Evolutionary conservation across 2,113 vertebrate species (phyloP), one percentile per base, ranked within the genome.

Genomic region (Muntiacus muntjak): DNA sequence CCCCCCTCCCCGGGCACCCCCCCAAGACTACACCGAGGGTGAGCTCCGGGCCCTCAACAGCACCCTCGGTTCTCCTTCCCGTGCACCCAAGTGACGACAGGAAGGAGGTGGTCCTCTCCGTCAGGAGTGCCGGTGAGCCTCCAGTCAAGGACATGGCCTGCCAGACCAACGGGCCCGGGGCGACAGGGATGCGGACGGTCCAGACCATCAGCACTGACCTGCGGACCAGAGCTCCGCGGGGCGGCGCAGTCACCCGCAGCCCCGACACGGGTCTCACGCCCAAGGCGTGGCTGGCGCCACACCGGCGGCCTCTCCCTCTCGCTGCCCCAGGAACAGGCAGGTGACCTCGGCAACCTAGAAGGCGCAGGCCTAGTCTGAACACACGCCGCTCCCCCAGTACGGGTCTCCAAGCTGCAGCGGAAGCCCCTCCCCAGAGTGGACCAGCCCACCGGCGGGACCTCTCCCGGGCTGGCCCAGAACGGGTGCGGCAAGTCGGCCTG

Each of bases 221-320:
- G 36, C 10, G 11, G 11, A 12, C 36, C 5, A 2, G 13, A 74
- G 71, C 71, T 36, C 36, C 21, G 21, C 21, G 2, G 1, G 19
- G n/a, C 10, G 21, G 67, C n/a, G 67, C n/a, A 23, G n/a, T 23
- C 36, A 74, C 67, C 67, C 17, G 10, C n/a, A 12, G 36, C 71
- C 71, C 21, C 21, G 21, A 43, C 6, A 25, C 10, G 0, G 36
- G 71, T 26, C 71, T 74, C 36, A 4, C 1, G 2, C 36, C 10
- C 71, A 7, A 14, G 71, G 36, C 21, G 2, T 26, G 71, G 21
- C 36, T 14, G 71, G 21, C 21, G 21, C 71, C 71, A 43, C 67
- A 25, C 71, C 3, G 3, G 71, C 36, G 21, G 25, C 36, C 67
- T 40, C 67, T 13, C 36, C 67, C 67, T 58, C 25, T 21, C 21